A percentile compares a stretch with the other conserved stretches of the same genome.
These are phyloP conservation scores for Chloroclystis v-ata DNA, from an alignment of 2,888 invertebrate genomes.

Conservation along the genomic window DNA sequence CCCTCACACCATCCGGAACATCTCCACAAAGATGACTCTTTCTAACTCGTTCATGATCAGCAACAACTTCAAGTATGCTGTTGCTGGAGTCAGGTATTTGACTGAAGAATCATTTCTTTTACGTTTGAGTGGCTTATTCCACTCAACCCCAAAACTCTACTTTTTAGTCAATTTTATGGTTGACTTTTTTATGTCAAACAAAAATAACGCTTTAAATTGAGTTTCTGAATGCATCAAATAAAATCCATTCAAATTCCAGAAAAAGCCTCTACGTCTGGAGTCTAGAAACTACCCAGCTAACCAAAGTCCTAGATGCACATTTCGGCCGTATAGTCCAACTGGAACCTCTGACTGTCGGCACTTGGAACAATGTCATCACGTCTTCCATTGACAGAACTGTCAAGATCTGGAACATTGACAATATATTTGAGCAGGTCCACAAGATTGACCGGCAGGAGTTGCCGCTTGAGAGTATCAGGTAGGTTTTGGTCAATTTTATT, in stretches of 20 bases:
- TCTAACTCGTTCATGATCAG: conserved; percentile 96
- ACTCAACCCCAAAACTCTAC: too few relatives aligned
- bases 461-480: conserved; percentile 95
- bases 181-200: too few relatives aligned
- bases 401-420: conserved; percentile 99
- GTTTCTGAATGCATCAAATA: too few relatives aligned
- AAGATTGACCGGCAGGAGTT: conserved; percentile 96
- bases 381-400: conserved; percentile 98
- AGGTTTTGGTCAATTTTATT: conserved; percentile 14
- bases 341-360: conserved; percentile 89
- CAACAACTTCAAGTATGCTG: conserved; percentile 92
- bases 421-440: conserved; percentile 98
- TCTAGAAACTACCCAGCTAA: conserved; percentile 86
- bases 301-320: conserved; percentile 96
- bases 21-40: conserved; percentile 92
- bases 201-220: too few relatives aligned
- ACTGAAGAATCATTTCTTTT: too few relatives aligned
- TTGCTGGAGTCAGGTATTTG: conserved; percentile 91
- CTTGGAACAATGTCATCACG: conserved; percentile 96
- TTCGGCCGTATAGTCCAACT: conserved; percentile 97
- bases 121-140: too few relatives aligned
- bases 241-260: conserved; percentile 64
- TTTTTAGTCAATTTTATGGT: too few relatives aligned
- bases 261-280: conserved; percentile 98
- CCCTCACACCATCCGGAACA: conserved; percentile 94